A percentile compares a stretch with the other conserved stretches of the same genome.
Conservation (phyloP, 2,113 vertebrate species). For the Geococcyx californianus region DNA sequence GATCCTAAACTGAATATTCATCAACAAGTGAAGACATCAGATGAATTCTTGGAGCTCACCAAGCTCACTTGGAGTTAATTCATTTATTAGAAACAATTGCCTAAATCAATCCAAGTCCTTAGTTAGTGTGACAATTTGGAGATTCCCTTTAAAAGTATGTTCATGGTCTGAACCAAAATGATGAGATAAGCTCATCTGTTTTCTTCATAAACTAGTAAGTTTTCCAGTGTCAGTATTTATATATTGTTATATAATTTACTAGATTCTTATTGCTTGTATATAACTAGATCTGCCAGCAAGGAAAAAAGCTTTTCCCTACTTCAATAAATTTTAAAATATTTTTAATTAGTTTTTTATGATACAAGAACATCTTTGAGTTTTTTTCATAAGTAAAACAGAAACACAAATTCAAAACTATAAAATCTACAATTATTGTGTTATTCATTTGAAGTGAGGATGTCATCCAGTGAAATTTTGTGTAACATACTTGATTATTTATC, state of each 20-base stretch:
- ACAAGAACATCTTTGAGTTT: not conserved
- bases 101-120: not conserved
- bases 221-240: not conserved
- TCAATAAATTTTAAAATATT: not conserved
- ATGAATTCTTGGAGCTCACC: not conserved
- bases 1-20: not conserved
- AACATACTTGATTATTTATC: not conserved
- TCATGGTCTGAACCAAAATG: not conserved
- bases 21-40: not conserved
- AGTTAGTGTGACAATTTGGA: not conserved
- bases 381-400: not conserved
- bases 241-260: not conserved
- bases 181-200: not conserved
- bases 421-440: not conserved
- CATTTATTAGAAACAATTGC: not conserved
- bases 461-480: not conserved
- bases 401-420: not conserved
- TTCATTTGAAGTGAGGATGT: not conserved
- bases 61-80: not conserved
- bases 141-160: not conserved
- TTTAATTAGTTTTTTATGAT: fast-evolving
- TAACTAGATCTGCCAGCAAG: not conserved
- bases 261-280: not conserved
- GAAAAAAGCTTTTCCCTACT: not conserved
- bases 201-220: not conserved